Evolutionary conservation across 1,140 invertebrate genomes (phyloP), one percentile per base, ranked within the genome.

Genomic region (Glomeris maerens): DNA sequence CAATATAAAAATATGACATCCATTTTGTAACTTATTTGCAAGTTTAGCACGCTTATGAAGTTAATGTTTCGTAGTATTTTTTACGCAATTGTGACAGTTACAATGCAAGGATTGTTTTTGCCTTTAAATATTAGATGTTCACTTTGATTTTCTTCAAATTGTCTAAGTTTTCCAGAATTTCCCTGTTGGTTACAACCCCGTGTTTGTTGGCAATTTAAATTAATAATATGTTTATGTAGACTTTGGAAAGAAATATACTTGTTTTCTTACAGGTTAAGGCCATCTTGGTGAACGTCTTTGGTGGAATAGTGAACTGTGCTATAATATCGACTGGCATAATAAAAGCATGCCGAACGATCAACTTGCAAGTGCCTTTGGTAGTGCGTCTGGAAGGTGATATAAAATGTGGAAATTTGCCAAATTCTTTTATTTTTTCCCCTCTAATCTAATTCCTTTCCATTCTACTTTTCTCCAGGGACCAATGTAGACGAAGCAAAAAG

Each of bases 201-300:
- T n/a, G n/a, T n/a, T n/a, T n/a, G n/a, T n/a, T n/a, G n/a, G 5
- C 4, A 21, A 5, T 5, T 21, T 42, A 17, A 5, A 17, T 42
- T 17, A 5, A 10, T 42, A 42, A 4, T 42, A 42, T 42, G 5
- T 7, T 5, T 17, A 5, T 7, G 5, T 42, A 4, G 5, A 42
- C 20, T 42, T 10, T 36, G 17, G 7, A 47, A 7, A 40, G 14
- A 7, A 10, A 44, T 5, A 47, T 4, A 14, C 5, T 45, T 42
- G 5, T 14, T 49, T 42, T 47, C 20, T 46, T 52, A 4, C 48
- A 71, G 67, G 93, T 98, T 0, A 91, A 94, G 71, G 81, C 84
- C 2, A 86, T 99, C 58, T 75, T 99, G 47, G 91, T 99, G 0
- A 99, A 99, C 71, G 91, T 98, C 2, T 98, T 99, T 74, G 95